Evolutionary conservation across 1,140 invertebrate genomes (phyloP), one percentile per base, ranked within the genome.

Genomic region (Platyura marginata): DNA sequence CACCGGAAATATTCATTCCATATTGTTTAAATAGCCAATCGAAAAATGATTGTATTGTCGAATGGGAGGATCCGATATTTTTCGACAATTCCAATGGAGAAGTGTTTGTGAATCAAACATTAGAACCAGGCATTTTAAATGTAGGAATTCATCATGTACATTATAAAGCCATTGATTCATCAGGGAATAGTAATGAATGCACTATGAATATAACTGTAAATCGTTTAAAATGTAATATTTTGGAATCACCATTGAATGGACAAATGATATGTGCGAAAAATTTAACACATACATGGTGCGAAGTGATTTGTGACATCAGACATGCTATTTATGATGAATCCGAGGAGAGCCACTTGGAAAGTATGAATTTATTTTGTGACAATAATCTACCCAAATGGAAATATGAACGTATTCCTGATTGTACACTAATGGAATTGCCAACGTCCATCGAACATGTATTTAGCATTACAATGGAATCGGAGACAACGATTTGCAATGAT

Each of bases 51-150:
- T 19, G 11, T n/a, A 68, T 70, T 46, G 55, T 74, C 2, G 66
- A 64, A 4, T 80, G 77, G 76, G 71, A 75, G 40, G 73, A 77
- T 47, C 78, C 79, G 15, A 52, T 70, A 6, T 76, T 80, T 54
- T 71, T 69, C 46, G 79, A 82, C 49, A 82, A 81, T 57, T 80
- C 78, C 0, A 68, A 66, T 22, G 44, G 43, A 9, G 25, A 41
- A 13, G 18, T 36, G 13, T 40, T 11, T 3, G 18, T 44, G 1
- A 37, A 18, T 11, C 40, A 23, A 40, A 42, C 20, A 32, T 19
- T 40, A 20, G 19, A 43, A 15, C 36, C 36, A 8, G 22, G 42
- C 9, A 18, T 39, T 21, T 16, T 47, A 5, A 16, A n/a, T 8
- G 5, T 23, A 13, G 46, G 25, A 18, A 4, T 37, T 4, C 37